phyloP scores from a whole-genome alignment of 1,140 invertebrate species.

The Bombus cullumanus region DNA sequence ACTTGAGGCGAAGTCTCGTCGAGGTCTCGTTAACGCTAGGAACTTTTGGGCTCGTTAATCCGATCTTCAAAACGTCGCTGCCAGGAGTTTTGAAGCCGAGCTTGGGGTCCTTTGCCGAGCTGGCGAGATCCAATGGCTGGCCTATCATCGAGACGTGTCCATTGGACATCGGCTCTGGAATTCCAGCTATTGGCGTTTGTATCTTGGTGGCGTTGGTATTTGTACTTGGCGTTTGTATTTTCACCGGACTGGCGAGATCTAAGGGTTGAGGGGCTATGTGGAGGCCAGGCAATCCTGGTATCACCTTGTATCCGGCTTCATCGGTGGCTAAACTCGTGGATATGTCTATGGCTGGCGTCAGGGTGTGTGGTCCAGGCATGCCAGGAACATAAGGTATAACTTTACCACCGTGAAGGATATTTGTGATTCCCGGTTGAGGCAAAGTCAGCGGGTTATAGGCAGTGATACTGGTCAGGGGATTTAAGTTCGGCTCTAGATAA shows the following conservation, averaged over 20 bases:
- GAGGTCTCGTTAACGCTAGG: conserved; percentile 55
- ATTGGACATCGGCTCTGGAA: conserved; percentile 48
- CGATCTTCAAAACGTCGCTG: conserved; percentile 48
- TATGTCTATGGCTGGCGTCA: conserved; percentile 79
- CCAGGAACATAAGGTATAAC: conserved; percentile 92
- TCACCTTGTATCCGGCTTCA: conserved; percentile 73
- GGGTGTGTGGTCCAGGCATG: conserved; percentile 91
- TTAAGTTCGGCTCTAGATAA: conserved; percentile 78
- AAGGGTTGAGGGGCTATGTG: conserved; percentile 76
- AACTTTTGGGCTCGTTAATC: conserved; percentile 66
- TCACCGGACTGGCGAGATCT: conserved; percentile 76
- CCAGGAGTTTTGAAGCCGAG: conserved; percentile 62
- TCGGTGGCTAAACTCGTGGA: conserved; percentile 65
- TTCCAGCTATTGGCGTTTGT: conserved; percentile 58
- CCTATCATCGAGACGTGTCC: conserved; percentile 43
- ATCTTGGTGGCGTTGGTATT: conserved; percentile 60
- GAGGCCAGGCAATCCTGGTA: conserved; percentile 72
- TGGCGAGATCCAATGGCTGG: conserved; percentile 72
- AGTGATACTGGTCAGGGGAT: conserved; percentile 84
- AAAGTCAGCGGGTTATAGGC: conserved; percentile 88
- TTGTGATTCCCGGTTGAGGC: conserved; percentile 77
- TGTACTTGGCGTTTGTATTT: conserved; percentile 58
- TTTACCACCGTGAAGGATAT: conserved; percentile 85
- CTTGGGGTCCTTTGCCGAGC: conserved; percentile 71
- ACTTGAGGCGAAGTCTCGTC: conserved; percentile 81